Evolutionary conservation across 1,140 invertebrate species (phyloP), one percentile per base, ranked within the genome.

Genomic region (Pteromalus puparum): DNA sequence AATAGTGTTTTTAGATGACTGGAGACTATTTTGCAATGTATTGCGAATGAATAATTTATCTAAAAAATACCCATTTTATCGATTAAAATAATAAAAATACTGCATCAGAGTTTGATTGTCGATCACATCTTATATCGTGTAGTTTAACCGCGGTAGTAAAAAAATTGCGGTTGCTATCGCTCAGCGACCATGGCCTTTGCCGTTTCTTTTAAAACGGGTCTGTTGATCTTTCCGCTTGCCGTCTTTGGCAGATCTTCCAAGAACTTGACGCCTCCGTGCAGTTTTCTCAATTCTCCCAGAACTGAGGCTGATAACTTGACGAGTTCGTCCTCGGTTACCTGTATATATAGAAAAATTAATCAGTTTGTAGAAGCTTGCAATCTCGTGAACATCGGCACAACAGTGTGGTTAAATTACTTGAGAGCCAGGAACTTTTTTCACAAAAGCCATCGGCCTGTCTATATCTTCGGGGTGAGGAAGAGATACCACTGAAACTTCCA

Each of bases 401-500:
- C 0, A 48, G 15, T 18, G 0, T 48, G 46, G 0, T 34, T 18
- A 0, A 15, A 13, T 48, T 15, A 48, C 46, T 15, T 48, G 46
- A 15, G 2, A 48, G 46, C 48, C 72, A 68, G 83, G 82, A 75
- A 82, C 80, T n/a, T 85, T 88, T 6, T 65, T 93, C 48, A 95
- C 89, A 82, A 94, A 96, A n/a, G 95, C 95, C 70, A 92, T 88
- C 0, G 94, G 94, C 24, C 94, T 90, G 87, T 96, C 95, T 5
- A 94, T 93, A 26, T 92, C 91, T 0, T 86, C 85, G 42, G 87
- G 5, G 87, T 95, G 93, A 12, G 94, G 94, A 3, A 95, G 87
- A 2, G 95, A 94, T 67, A 96, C 90, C 0, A 96, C 95, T 2
- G 93, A 94, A 30, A 91, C 94, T 87, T 96, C 95, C 34, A 88